Evolutionary conservation across 2,113 vertebrate species (phyloP).

Genomic region (Apteryx mantelli): DNA sequence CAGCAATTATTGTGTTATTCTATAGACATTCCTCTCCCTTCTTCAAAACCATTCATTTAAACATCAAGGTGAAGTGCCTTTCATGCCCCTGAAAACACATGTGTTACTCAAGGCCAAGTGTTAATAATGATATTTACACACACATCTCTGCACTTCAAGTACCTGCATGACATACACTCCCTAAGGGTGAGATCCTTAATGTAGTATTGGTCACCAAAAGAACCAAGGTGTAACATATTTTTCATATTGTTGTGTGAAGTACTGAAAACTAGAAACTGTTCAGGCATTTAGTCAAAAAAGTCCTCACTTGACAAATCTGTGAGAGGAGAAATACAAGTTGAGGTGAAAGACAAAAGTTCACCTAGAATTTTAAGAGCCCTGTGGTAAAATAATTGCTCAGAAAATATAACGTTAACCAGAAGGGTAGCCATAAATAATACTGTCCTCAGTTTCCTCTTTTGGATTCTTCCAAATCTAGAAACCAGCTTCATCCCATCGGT

Average conservation of each 20-base stretch:
- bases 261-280: background rate
- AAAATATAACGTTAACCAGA: background rate
- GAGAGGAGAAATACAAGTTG: background rate
- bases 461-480: background rate
- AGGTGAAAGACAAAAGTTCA: background rate
- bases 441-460: background rate
- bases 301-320: background rate
- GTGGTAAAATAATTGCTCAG: background rate
- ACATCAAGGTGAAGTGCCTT: background rate
- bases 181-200: background rate
- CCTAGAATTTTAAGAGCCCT: background rate
- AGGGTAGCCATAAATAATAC: background rate
- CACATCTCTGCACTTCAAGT: background rate
- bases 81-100: background rate
- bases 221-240: background rate
- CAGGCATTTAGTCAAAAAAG: background rate
- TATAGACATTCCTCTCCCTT: background rate
- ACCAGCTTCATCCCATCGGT: background rate
- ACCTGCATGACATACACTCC: background rate
- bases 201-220: background rate
- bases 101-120: background rate
- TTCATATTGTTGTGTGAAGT: background rate
- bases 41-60: background rate
- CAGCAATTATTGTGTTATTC: background rate
- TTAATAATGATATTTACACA: background rate